phyloP scores from a whole-genome alignment of 2,797 vertebrate species.

The Artibeus jamaicensis region DNA sequence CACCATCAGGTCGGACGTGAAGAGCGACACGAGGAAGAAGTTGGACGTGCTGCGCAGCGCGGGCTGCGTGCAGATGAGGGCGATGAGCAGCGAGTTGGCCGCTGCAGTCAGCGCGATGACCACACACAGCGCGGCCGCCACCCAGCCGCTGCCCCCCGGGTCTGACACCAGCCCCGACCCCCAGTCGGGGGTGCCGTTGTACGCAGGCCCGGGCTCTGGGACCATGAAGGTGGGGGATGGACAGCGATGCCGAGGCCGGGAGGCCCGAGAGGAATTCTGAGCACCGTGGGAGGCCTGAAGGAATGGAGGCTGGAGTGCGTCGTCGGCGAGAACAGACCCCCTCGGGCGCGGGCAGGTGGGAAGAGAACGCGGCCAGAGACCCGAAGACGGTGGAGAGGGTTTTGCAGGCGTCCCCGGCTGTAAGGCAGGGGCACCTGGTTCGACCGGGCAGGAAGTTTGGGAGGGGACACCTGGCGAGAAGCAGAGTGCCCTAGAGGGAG shows the following conservation, averaged over 20 bases:
- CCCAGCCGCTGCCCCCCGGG: constrained; percentile 88
- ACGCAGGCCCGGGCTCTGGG: constrained; percentile 54
- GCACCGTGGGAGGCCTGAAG: not conserved
- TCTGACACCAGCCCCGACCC: constrained; percentile 58
- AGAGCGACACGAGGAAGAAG: constrained; percentile 97
- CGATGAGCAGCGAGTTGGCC: constrained; percentile 93
- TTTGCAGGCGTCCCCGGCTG: not conserved
- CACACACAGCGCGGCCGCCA: constrained; percentile 89
- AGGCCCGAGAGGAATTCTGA: not conserved
- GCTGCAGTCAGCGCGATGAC: constrained; percentile 92
- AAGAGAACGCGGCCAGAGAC: not conserved
- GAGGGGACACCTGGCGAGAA: not conserved
- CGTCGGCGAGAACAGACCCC: not conserved
- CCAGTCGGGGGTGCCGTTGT: constrained; percentile 54
- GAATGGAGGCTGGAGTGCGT: not conserved
- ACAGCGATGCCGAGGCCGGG: not conserved
- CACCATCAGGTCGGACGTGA: constrained; percentile 97
- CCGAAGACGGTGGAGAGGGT: too few species aligned
- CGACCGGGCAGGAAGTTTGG: not conserved
- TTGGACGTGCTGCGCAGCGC: constrained; percentile 96
- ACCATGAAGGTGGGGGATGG: constrained; percentile 75
- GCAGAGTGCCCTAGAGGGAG: not conserved
- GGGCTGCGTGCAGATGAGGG: constrained; percentile 93
- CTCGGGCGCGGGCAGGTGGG: not conserved
- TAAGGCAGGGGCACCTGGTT: not conserved